Base-by-base conservation (phyloP, 2,113 vertebrate genomes). In the Zeus faber region DNA sequence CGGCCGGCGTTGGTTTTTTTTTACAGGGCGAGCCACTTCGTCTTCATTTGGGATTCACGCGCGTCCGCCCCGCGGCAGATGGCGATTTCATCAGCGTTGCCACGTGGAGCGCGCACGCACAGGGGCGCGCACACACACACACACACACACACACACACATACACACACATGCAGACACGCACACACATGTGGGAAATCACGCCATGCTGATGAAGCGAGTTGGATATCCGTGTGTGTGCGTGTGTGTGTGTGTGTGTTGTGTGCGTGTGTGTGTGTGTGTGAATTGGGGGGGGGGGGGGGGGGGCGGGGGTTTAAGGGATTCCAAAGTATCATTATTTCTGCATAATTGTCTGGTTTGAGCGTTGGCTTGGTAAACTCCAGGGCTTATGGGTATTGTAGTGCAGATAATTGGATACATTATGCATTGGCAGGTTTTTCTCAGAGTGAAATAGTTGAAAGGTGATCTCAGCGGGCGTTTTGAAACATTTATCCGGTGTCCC, bases 311-410 rank as follows among this genome's bases (percentile, higher is more conserved):
- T n/a, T 49, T 13, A 14, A 58, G 66, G 33, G 17, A 69, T 46
- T 74, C 53, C 59, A 67, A 70, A 71, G 54, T 62, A 77, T 77
- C 65, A 72, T 82, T 73, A 78, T 80, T 79, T 71, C 59, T 57
- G 49, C 41, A 62, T 80, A 82, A 82, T 77, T 85, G 70, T 71
- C 60, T 74, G 76, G 65, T 72, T 61, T 59, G 65, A 76, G 45
- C 64, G 73, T 77, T 74, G 63, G 71, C 65, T 65, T 58, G 55
- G 62, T 79, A 76, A 77, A 79, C 74, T 76, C 70, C 47, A 27
- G 66, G 74, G 81, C 63, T 81, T 81, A 53, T 79, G 82, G 81
- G 80, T 79, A 85, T 70, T 79, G 82, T 77, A 80, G 78, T 83
- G 59, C 43, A 6, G 51, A 65, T 72, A 4, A 68, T 70, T 74